Conservation (phyloP, 2,113 vertebrate species). For the Regulus satrapa region DNA sequence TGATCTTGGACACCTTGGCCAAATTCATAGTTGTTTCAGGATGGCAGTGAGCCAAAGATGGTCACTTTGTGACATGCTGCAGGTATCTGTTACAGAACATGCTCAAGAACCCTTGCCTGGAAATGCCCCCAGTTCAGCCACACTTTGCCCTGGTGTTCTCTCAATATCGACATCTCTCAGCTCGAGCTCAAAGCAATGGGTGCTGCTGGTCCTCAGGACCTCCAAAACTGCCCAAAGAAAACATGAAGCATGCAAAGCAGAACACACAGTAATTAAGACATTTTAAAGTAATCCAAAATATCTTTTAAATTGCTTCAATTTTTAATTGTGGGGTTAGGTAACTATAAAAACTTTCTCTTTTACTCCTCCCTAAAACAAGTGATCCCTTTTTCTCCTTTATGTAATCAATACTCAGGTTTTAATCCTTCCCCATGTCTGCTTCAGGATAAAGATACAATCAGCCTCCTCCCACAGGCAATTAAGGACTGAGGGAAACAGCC, state of each 20-base stretch:
- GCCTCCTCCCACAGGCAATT: neutral
- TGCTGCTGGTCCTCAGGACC: neutral
- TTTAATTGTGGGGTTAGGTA: neutral
- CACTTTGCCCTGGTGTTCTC: neutral
- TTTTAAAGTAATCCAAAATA: neutral
- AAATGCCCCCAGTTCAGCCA: neutral
- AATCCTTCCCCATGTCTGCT: rapidly evolving
- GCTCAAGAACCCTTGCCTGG: neutral
- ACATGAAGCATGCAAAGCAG: rapidly evolving
- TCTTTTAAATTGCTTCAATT: neutral
- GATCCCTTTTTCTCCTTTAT: neutral
- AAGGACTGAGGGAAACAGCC: neutral
- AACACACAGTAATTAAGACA: neutral
- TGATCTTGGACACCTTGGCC: neutral
- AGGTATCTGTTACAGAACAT: neutral
- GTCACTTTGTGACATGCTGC: too few relatives aligned
- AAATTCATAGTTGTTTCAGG: neutral
- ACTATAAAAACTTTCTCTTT: neutral
- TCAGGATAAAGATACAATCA: neutral
- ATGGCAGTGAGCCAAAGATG: neutral
- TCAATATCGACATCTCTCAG: rapidly evolving
- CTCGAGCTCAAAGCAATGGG: neutral
- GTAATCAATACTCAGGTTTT: neutral
- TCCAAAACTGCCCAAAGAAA: neutral
- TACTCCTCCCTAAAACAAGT: neutral